Evolutionary conservation across 2,113 vertebrate species (phyloP), one percentile per base, ranked within the genome.

Genomic region (Platichthys flesus): DNA sequence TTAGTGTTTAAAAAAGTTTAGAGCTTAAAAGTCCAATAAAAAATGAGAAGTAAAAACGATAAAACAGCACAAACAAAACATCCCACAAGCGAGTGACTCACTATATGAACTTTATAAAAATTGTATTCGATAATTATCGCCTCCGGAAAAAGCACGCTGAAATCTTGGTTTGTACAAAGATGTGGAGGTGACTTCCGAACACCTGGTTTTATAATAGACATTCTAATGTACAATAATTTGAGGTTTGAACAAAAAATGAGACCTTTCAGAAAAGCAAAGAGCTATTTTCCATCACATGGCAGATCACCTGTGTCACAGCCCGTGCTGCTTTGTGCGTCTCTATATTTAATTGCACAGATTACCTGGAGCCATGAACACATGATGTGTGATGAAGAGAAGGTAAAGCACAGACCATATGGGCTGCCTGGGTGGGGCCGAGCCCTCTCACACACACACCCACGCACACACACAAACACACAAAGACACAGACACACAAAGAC

Each of bases 361-460:
- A 88, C 77, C 85, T 85, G 80, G 49, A 79, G 85, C 75, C 73
- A 79, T 83, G 80, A 87, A 88, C 90, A 83, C 82, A 85, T 85
- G 75, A 84, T 74, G 81, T 84, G 69, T 85, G 84, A 90, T 4
- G 21, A 86, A 13, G 62, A 70, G 75, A 83, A 87, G 82, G 82
- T 87, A 82, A 82, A 81, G 62, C 56, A 70, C 10, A 6, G 74
- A 79, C 20, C 83, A 86, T 88, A 75, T 87, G 87, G 68, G 76
- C 76, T 59, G 71, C 65, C 40, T 62, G 79, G 64, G 69, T 54
- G 66, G 2, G 31, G 67, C 81, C 71, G 24, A 71, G 61, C 26
- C 35, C 72, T 63, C 61, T 60, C 49, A 56, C 28, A 61, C 47
- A 71, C 59, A 60, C 6, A 59, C 56, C 28, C 45, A 64, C 1